Percentiles rank a stretch among this genome's conserved stretches.
Evolutionary conservation across 2,797 vertebrate genomes (phyloP).

Genomic region (Perdix hodgsoniae): DNA sequence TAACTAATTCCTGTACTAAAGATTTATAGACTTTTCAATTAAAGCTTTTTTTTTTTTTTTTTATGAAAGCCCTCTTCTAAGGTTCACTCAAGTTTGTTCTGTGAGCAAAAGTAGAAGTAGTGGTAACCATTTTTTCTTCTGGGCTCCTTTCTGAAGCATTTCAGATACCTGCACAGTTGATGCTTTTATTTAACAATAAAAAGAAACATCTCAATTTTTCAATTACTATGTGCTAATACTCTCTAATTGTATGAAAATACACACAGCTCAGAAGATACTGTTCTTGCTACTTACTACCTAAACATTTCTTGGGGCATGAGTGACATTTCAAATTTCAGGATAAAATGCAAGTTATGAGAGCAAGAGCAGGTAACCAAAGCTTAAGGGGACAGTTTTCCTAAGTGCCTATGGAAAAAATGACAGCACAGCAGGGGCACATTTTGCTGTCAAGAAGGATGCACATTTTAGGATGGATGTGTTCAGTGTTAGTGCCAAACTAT

Average conservation of each 20-base stretch:
- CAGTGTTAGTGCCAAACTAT: not conserved
- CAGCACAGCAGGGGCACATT: not conserved
- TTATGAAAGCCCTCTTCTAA: not conserved
- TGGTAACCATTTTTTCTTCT: not conserved
- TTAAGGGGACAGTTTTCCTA: accelerated
- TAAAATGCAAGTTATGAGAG: slow-evolving; percentile 10
- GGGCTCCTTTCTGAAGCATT: not conserved
- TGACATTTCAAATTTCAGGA: not conserved
- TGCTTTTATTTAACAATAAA: not conserved
- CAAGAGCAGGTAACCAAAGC: not conserved
- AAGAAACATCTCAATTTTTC: not conserved
- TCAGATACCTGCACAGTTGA: not conserved
- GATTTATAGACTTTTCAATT: not conserved
- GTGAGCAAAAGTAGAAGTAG: not conserved
- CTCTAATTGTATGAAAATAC: not conserved
- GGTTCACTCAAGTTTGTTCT: not conserved
- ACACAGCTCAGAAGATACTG: not conserved
- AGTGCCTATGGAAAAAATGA: not conserved
- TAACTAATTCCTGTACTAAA: not conserved
- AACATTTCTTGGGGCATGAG: not conserved
- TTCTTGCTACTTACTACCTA: not conserved
- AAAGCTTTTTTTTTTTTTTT: slow-evolving; percentile 15
- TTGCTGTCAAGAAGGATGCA: not conserved
- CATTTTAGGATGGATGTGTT: not conserved
- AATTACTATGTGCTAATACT: not conserved